Conservation (phyloP, 2,797 vertebrate species). For the Oreortyx pictus region DNA sequence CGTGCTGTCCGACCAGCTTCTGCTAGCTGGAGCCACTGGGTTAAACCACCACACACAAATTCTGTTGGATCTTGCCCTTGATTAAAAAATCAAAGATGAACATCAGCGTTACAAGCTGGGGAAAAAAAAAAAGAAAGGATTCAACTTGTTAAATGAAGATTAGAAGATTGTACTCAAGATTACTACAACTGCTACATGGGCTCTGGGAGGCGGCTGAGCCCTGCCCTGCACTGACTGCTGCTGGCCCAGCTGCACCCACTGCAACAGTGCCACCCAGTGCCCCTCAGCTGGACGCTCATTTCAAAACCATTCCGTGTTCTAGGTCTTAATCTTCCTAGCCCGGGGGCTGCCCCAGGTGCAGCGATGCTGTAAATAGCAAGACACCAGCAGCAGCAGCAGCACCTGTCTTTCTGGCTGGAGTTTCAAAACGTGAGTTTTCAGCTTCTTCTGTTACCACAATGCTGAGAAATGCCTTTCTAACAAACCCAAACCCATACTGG, state of each 20-base stretch:
- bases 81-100: not conserved
- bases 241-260: not conserved
- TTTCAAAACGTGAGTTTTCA: conserved; percentile 20
- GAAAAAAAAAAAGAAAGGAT: not conserved
- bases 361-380: not conserved
- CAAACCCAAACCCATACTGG: not conserved
- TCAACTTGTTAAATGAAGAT: not conserved
- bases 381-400: not conserved
- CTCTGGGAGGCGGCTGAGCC: not conserved
- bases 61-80: not conserved
- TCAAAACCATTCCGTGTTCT: not conserved
- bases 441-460: not conserved
- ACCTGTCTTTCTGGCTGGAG: not conserved
- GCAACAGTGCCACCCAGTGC: conserved; percentile 13
- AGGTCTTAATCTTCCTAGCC: not conserved
- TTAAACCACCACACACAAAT: not conserved
- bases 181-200: not conserved
- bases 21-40: not conserved
- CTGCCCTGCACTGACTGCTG: not conserved
- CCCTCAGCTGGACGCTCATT: rapidly evolving
- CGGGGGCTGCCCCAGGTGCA: rapidly evolving
- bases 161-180: not conserved
- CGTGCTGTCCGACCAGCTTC: not conserved
- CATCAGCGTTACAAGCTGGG: not conserved
- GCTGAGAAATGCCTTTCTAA: conserved; percentile 14